phyloP scores from a whole-genome alignment of 2,797 vertebrate genomes.

The Poecilia wingei region DNA sequence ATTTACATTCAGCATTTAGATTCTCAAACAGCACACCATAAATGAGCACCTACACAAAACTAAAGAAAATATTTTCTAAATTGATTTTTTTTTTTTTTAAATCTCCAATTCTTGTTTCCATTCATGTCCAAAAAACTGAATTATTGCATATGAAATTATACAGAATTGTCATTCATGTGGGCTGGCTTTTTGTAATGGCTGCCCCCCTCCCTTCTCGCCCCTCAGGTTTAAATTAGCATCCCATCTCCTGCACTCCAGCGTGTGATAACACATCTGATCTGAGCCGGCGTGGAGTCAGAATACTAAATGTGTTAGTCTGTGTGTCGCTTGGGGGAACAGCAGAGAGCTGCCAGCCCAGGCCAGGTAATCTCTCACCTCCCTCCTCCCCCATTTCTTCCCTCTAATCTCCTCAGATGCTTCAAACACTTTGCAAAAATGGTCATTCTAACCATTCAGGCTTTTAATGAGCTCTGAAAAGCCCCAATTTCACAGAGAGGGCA shows the following conservation, averaged over 20 bases:
- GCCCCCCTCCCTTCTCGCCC: constrained; percentile 51
- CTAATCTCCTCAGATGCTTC: constrained; percentile 34
- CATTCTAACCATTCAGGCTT: constrained; percentile 29
- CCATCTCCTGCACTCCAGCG: constrained; percentile 72
- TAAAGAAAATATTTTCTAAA: not conserved
- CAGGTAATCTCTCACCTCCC: constrained; percentile 39
- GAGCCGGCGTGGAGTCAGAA: constrained; percentile 71
- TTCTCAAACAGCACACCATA: not conserved
- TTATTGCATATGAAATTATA: not conserved
- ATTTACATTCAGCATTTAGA: not conserved
- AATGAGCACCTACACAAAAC: not conserved
- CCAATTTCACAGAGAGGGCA: constrained; percentile 2
- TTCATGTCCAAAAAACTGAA: constrained; percentile 46
- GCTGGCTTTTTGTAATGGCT: constrained; percentile 58
- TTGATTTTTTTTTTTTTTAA: not conserved
- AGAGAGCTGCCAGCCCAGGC: constrained; percentile 32
- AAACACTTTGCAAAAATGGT: constrained; percentile 23
- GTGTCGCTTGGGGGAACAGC: constrained; percentile 54
- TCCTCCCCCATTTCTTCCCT: not conserved
- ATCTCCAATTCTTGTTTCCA: constrained; percentile 26
- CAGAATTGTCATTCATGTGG: constrained; percentile 52
- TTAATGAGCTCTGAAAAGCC: constrained; percentile 34
- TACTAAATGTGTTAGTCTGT: constrained; percentile 67
- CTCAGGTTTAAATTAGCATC: constrained; percentile 79
- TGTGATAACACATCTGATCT: constrained; percentile 79